Evolutionary conservation across 2,113 vertebrate genomes (phyloP), one percentile per base, ranked within the genome.

Genomic region (Petroica traversi): DNA sequence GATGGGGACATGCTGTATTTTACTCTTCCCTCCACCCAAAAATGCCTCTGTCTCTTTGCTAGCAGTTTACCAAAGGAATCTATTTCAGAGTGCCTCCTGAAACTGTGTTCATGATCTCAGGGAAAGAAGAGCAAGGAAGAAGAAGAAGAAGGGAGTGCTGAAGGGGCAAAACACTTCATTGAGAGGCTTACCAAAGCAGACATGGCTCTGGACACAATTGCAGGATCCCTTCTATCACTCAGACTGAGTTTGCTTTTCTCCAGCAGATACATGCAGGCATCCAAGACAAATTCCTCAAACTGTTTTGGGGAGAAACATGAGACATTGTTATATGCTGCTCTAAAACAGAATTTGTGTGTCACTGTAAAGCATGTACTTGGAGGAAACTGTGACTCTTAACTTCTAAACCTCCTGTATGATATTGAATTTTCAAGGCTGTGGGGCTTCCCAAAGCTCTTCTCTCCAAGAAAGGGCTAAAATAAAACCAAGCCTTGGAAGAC

Each of bases 211-310:
- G 96, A 80, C 76, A 98, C 95, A 34, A 18, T 3, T 20, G 93
- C 79, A 3, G 98, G 96, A 74, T 97, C 55, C 48, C 87, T 95
- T 76, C 89, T 96, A 0, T 46, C 22, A 28, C 5, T 18, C 29
- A 76, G 61, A 68, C 90, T 97, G 46, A 95, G 94, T 4, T 57
- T 54, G 80, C 95, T 96, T 64, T 96, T 91, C 15, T 93, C 85
- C 82, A 98, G 83, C 58, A 98, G 95, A 67, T 86, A 92, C 64
- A 98, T 89, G 91, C 97, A 98, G 76, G 95, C 88, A 0, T 97
- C 97, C 92, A 98, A 78, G 59, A 98, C 0, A 0, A 61, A 61
- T 18, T 96, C 93, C 85, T 98, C 98, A 94, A 97, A 97, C 98
- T 98, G 73, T 89, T 89, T 85, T 31, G 38, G 57, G 24, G 41